phyloP scores from a whole-genome alignment of 2,113 vertebrate genomes.

The Cyprinodon variegatus region DNA sequence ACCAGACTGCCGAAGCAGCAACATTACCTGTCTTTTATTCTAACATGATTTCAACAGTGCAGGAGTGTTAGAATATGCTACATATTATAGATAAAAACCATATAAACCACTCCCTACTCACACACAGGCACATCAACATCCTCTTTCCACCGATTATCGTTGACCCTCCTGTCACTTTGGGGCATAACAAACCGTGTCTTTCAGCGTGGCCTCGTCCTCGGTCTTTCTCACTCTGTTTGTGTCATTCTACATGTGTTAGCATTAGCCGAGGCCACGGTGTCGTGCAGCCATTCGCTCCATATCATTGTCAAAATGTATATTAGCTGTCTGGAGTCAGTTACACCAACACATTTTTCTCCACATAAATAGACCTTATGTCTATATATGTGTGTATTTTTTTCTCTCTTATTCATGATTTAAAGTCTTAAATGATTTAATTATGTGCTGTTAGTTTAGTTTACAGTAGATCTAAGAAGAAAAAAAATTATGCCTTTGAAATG shows the following conservation, averaged over 20 bases:
- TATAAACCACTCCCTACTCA: constrained; percentile 7
- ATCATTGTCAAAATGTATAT: constrained; percentile 38
- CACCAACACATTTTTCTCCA: constrained; percentile 13
- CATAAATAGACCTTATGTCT: constrained; percentile 10
- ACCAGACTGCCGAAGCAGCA: constrained; percentile 36
- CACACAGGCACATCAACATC: constrained; percentile 11
- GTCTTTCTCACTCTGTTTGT: constrained; percentile 38
- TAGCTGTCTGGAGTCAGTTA: constrained; percentile 42
- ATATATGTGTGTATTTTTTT: background rate
- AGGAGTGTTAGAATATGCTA: constrained; percentile 37
- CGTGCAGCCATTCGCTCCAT: constrained; percentile 31
- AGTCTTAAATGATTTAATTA: background rate
- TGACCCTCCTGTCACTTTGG: constrained; percentile 36
- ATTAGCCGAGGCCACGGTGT: constrained; percentile 41
- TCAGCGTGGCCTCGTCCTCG: constrained; percentile 24
- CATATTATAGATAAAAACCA: constrained; percentile 13
- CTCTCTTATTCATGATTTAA: background rate
- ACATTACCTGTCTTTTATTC: constrained; percentile 30
- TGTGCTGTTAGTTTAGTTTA: no score
- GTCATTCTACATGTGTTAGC: constrained; percentile 38
- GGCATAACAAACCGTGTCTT: constrained; percentile 22
- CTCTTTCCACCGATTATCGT: constrained; percentile 4
- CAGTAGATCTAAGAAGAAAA: background rate
- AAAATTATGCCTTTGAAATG: background rate
- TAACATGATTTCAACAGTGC: constrained; percentile 11